phyloP scores from a whole-genome alignment of 2,113 vertebrate genomes.

The Amblyornis subalaris region DNA sequence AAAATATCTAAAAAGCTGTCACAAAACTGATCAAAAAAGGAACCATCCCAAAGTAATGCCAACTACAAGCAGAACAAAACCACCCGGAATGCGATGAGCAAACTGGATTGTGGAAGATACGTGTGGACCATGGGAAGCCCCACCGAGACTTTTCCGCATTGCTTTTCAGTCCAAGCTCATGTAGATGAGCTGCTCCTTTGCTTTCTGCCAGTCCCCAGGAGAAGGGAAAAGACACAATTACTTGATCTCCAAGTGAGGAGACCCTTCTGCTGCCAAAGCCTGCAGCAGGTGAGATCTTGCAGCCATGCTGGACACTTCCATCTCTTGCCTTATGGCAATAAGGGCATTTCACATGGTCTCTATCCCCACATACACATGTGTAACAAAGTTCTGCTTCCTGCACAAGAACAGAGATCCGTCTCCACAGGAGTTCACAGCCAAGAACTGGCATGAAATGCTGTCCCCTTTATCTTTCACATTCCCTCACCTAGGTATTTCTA shows the following conservation, averaged over 20 bases:
- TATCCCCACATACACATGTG: accelerated
- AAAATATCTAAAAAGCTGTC: neutral
- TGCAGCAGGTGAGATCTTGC: neutral
- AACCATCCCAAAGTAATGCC: neutral
- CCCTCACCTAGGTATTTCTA: neutral
- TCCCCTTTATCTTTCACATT: neutral
- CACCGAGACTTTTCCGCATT: neutral
- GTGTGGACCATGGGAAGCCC: neutral
- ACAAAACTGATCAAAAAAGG: neutral
- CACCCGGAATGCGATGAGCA: neutral
- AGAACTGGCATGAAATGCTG: neutral
- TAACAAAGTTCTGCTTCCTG: neutral
- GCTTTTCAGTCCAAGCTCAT: neutral
- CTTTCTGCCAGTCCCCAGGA: neutral
- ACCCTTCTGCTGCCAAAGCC: neutral
- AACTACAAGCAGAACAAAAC: neutral
- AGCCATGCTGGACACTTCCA: neutral
- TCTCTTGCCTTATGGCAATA: accelerated
- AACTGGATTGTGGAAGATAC: neutral
- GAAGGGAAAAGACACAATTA: neutral
- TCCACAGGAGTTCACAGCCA: neutral
- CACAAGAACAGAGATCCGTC: neutral
- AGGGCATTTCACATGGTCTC: neutral
- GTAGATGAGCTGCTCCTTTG: neutral
- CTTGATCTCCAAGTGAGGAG: neutral